Evolutionary conservation across 2,888 invertebrate genomes (phyloP).

Genomic region (Tachystola acroxantha): DNA sequence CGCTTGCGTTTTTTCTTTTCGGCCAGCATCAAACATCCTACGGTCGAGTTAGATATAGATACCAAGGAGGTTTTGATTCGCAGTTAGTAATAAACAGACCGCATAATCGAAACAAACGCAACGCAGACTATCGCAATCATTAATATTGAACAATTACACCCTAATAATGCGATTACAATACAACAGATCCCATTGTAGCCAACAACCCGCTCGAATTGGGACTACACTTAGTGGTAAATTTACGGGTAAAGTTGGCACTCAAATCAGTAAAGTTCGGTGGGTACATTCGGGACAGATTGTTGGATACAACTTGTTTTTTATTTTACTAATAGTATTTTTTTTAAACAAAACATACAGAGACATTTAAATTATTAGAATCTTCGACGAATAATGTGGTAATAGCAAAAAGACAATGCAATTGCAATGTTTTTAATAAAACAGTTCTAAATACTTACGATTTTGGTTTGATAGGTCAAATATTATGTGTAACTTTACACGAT

Average conservation of each 20-base stretch:
- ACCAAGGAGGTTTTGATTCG: too few species aligned
- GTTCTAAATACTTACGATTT: too few species aligned
- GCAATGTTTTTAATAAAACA: too few species aligned
- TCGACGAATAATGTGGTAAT: too few species aligned
- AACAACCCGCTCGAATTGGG: conserved; percentile 4
- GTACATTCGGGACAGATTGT: conserved; percentile 36
- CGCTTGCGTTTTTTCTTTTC: too few species aligned
- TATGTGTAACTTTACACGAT: too few species aligned
- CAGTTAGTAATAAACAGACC: too few species aligned
- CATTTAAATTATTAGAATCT: too few species aligned
- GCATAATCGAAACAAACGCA: conserved; percentile 49
- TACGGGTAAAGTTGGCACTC: conserved; percentile 36
- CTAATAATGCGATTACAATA: conserved; percentile 64
- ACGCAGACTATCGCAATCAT: conserved; percentile 39
- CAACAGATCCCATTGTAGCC: conserved; percentile 28
- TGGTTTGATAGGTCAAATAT: too few species aligned
- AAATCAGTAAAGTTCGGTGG: conserved; percentile 43
- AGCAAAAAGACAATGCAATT: too few species aligned
- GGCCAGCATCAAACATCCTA: too few species aligned
- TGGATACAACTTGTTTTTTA: conserved; percentile 20
- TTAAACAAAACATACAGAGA: conserved; percentile 14
- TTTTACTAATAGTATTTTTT: conserved; percentile 6
- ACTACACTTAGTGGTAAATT: conserved; percentile 18
- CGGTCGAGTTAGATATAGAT: too few species aligned
- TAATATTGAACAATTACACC: conserved; percentile 53